Evolutionary conservation across 1,140 invertebrate species (phyloP).

Genomic region (Vanessa tameamea): DNA sequence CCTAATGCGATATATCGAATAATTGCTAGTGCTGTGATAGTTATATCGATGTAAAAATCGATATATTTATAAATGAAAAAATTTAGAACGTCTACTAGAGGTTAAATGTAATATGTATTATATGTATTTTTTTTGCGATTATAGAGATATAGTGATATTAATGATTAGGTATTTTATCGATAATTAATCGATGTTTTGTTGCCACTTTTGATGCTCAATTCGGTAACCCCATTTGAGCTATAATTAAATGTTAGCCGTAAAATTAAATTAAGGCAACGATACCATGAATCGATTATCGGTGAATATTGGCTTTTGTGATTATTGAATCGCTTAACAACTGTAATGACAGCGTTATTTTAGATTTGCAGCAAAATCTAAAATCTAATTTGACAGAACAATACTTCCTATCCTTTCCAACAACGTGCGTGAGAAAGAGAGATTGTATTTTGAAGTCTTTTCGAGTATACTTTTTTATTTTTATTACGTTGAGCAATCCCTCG

Average conservation of each 20-base stretch:
- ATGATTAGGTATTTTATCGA: neutral
- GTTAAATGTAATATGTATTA: too few relatives aligned
- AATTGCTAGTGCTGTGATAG: conserved; percentile 39
- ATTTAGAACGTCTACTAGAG: too few relatives aligned
- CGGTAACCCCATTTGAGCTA: conserved; percentile 46
- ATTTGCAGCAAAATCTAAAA: too few relatives aligned
- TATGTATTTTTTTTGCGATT: neutral
- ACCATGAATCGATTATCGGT: conserved; percentile 39
- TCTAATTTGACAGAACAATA: too few relatives aligned
- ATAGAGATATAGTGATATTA: neutral
- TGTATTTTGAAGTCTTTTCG: too few relatives aligned
- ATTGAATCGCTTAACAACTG: neutral
- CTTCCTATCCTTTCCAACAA: too few relatives aligned
- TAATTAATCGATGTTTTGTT: neutral
- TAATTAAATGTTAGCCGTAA: conserved; percentile 52
- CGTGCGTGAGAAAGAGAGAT: too few relatives aligned
- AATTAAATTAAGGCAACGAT: conserved; percentile 52
- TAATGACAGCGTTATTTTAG: neutral
- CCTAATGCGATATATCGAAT: conserved; percentile 31
- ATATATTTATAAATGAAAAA: neutral
- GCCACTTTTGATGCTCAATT: neutral
- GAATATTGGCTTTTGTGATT: conserved; percentile 8
- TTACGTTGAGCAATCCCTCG: too few relatives aligned
- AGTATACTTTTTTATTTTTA: too few relatives aligned
- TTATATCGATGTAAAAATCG: conserved; percentile 45